Percentiles rank a stretch among this genome's conserved stretches.
Conservation (phyloP, 2,888 invertebrate genomes). For the Pterostichus madidus region DNA sequence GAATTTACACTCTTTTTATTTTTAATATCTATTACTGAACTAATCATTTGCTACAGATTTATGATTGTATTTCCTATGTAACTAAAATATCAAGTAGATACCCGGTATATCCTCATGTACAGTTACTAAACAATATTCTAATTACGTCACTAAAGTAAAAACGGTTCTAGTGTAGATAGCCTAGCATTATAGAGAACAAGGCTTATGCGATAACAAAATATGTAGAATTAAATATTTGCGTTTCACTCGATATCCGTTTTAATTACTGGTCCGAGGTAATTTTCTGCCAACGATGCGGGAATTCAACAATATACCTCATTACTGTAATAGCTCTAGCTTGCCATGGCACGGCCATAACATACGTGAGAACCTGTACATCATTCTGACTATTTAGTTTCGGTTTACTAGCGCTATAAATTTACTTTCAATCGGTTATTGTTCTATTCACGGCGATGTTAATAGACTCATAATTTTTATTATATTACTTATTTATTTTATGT, state of each 20-base stretch:
- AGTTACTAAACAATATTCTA: no score
- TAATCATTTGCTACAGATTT: no score
- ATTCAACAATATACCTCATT: conserved; percentile 35
- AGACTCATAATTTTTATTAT: not conserved
- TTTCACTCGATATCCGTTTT: conserved; percentile 43
- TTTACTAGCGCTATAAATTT: conserved; percentile 31
- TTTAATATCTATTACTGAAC: no score
- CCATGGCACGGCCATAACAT: not conserved
- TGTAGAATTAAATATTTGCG: conserved; percentile 33
- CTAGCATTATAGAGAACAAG: conserved; percentile 15
- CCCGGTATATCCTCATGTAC: not conserved
- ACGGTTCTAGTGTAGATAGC: conserved; percentile 1
- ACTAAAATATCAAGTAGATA: no score
- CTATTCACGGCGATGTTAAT: not conserved
- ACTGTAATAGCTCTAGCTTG: conserved; percentile 7
- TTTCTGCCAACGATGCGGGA: conserved; percentile 41
- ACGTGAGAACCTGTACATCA: conserved; percentile 45
- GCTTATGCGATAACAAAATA: conserved; percentile 23
- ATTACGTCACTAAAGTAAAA: conserved; percentile 9
- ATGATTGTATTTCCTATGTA: no score
- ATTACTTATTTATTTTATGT: no score
- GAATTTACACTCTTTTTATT: no score
- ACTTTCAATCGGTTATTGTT: conserved; percentile 18
- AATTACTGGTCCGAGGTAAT: conserved; percentile 35
- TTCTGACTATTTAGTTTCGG: conserved; percentile 17